Percentiles rank a stretch among this genome's conserved stretches.
Conservation (phyloP, 2,113 vertebrate genomes). For the Abramis brama region DNA sequence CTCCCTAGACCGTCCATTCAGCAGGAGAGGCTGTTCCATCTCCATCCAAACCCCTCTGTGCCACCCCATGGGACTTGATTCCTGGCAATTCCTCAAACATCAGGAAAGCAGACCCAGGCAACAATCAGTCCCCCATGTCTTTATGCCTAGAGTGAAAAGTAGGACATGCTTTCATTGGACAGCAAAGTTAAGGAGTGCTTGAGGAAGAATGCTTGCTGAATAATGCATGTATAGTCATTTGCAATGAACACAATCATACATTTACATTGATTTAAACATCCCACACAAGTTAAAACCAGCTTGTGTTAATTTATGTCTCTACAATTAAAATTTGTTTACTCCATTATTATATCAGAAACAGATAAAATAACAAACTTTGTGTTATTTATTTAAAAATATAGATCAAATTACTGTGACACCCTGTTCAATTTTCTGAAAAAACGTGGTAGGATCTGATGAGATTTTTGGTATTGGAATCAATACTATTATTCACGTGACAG, state of each 20-base stretch:
- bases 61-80: slow-evolving; percentile 29
- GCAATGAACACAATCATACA: slow-evolving; percentile 6
- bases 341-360: background rate
- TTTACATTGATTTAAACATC: slow-evolving; percentile 20
- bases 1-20: slow-evolving; percentile 2
- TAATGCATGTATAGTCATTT: slow-evolving; percentile 14
- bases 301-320: background rate
- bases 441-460: background rate
- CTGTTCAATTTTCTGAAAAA: background rate
- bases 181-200: slow-evolving; percentile 3
- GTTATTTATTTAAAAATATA: background rate
- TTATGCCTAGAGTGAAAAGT: slow-evolving; percentile 13
- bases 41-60: slow-evolving; percentile 17
- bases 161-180: slow-evolving; percentile 21
- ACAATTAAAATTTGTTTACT: background rate
- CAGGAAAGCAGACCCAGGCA: slow-evolving; percentile 1
- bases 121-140: slow-evolving; percentile 10
- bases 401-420: background rate
- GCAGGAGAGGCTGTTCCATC: slow-evolving; percentile 14
- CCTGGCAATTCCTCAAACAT: slow-evolving; percentile 51
- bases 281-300: background rate
- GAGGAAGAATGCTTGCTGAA: slow-evolving; percentile 21
- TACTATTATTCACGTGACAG: background rate
- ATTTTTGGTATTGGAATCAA: slow-evolving; percentile 5
- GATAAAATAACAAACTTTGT: background rate